Base-by-base conservation (phyloP, 2,888 invertebrate species). In the Tenthredo amoena region DNA sequence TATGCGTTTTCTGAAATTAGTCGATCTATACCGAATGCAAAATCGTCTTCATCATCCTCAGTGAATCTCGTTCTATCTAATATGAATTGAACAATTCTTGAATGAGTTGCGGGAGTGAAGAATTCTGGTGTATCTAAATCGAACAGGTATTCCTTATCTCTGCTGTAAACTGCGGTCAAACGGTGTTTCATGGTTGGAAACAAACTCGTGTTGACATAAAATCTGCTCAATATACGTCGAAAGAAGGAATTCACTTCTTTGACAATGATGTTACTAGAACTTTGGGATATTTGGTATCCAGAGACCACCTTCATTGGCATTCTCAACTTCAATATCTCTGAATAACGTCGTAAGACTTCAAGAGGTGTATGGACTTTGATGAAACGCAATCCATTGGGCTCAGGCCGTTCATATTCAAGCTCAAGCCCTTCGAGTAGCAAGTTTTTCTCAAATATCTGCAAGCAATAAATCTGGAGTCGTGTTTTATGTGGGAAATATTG, bases 131-230 rank as follows among this genome's bases (percentile, higher is more conserved):
- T 95, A 82, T 96, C 94, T 65, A 97, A 96, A 93, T 98, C 97
- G 93, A 98, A 99, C 97, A 99, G 95, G 94, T 98, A 99, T 94
- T 98, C 98, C 93, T 98, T 98, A 92, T 98, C 98, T 89, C 98
- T 96, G 88, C 97, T 97, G 93, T 98, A 99, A 85, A 98, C 97
- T 62, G 98, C 98, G 40, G 98, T 98, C 90, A 98, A 97, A 84
- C 97, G 95, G 89, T 97, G 97, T 85, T 96, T 96, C 90, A 96
- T 95, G 87, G 96, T 96, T 0, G 98, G 98, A 92, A 98, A 97
- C 89, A 95, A 94, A 0, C 94, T 92, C 21, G 95, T 95, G 92
- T 98, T 97, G 0, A 98, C 95, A 89, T 96, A 94, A 88, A 97
- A 95, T 87, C 92, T 94, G 7, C 94, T 93, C 94, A 96, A 95